Evolutionary conservation across 2,888 invertebrate genomes (phyloP), one percentile per base, ranked within the genome.

Genomic region (Dynastes hyllus): DNA sequence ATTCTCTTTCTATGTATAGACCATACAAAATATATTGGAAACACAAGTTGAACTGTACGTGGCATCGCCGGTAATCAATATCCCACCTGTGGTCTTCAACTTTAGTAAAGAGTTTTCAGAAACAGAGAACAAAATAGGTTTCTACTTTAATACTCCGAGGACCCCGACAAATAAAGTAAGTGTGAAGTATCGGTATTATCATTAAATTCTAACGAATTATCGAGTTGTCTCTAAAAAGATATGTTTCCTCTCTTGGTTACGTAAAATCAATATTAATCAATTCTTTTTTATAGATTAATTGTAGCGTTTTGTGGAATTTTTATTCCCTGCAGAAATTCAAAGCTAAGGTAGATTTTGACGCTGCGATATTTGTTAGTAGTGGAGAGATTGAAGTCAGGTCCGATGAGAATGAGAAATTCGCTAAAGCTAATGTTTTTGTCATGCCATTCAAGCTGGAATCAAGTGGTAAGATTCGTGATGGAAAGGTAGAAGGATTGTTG

Each of bases 81-180:
- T 95, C 75, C 95, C 95, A 77, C 92, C 90, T 81, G 92, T 93
- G 29, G 92, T 92, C 82, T 89, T 94, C 84, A 90, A 91, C 82
- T 91, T 93, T 65, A 94, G 93, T 83, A 94, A 94, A 83, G 93
- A 95, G 84, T 93, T 94, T 81, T 92, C 93, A 0, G 91, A 92
- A 0, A 87, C 90, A 0, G 94, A 94, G 82, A 94, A 93, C 81
- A 88, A 90, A 1, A 85, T 95, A 0, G 92, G 92, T 40, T 91
- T 94, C 2, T 92, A 92, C 11, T 91, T 94, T 65, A 91, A 86
- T 80, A 84, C 87, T 78, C 85, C 86, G 13, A 84, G 86, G 77
- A 84, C 83, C 69, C 81, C 85, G 16, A 80, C 81, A 69, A 84
- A 82, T 67, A 85, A 85, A 80, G 88, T 88, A 85, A 85, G 85